Percentiles rank a stretch among this genome's conserved stretches.
phyloP scores from a whole-genome alignment of 1,140 invertebrate species.

The Monomorium pharaonis region DNA sequence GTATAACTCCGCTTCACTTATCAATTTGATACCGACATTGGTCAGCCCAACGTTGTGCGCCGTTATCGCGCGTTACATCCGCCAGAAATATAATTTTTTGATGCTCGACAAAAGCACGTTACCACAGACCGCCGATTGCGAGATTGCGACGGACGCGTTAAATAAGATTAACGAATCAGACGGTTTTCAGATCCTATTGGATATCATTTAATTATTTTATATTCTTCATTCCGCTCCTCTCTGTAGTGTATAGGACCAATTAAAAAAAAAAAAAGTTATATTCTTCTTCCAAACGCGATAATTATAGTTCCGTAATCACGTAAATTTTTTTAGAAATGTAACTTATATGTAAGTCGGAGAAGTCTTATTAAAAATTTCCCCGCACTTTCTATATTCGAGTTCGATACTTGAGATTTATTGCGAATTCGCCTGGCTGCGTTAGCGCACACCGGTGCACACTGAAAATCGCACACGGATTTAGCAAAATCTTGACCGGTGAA shows the following conservation, averaged over 20 bases:
- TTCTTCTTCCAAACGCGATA: background rate
- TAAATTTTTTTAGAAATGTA: background rate
- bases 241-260: background rate
- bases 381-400: background rate
- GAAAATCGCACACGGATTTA: slow-evolving; percentile 15
- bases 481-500: slow-evolving; percentile 21
- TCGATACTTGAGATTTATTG: background rate
- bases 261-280: too few relatives aligned
- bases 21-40: slow-evolving; percentile 38
- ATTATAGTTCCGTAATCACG: background rate
- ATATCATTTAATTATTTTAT: background rate
- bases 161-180: slow-evolving; percentile 32
- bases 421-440: background rate
- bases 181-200: background rate
- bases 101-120: slow-evolving; percentile 15
- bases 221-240: background rate
- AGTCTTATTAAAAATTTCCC: slow-evolving; percentile 1
- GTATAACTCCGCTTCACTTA: slow-evolving; percentile 28
- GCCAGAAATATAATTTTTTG: slow-evolving; percentile 35
- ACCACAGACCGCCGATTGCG: slow-evolving; percentile 18
- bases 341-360: background rate
- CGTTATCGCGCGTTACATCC: background rate
- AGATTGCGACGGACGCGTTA: slow-evolving; percentile 9
- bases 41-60: slow-evolving; percentile 16
- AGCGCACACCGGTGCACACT: background rate